A percentile compares a stretch with the other conserved stretches of the same genome.
Conservation (phyloP, 2,113 vertebrate genomes). For the Dolichotis patagonum region DNA sequence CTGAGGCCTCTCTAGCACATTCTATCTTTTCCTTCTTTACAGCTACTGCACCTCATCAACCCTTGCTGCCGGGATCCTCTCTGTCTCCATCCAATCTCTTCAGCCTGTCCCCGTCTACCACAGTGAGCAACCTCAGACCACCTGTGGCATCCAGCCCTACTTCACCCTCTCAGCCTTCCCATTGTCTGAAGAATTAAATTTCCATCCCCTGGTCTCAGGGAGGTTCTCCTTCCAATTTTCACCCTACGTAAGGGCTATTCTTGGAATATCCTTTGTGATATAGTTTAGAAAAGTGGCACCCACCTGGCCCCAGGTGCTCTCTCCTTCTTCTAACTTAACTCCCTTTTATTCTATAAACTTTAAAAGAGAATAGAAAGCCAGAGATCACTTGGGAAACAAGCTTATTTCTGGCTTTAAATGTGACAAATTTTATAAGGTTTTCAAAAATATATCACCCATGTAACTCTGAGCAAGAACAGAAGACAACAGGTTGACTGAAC, state of each 20-base stretch:
- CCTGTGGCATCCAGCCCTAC: not conserved
- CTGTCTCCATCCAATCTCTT: not conserved
- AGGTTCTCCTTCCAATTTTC: not conserved
- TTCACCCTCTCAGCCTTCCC: not conserved
- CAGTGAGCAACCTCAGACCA: not conserved
- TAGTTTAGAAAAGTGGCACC: not conserved
- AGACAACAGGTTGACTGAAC: not conserved
- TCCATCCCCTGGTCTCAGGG: not conserved
- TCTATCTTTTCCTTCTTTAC: not conserved
- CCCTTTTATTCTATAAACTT: not conserved
- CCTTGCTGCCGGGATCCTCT: not conserved
- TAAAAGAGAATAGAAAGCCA: conserved; percentile 26
- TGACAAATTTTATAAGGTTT: not conserved
- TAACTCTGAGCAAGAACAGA: not conserved
- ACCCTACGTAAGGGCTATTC: not conserved
- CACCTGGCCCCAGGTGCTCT: not conserved
- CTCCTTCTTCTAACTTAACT: not conserved
- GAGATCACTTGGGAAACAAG: not conserved
- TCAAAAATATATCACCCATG: not conserved
- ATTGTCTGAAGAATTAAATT: not conserved
- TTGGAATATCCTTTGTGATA: not conserved
- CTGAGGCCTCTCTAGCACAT: not conserved
- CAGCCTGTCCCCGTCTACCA: fast-evolving
- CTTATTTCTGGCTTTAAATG: not conserved
- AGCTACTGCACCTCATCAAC: not conserved